Conservation (phyloP, 2,888 invertebrate genomes). For the Dascillus cervinus region DNA sequence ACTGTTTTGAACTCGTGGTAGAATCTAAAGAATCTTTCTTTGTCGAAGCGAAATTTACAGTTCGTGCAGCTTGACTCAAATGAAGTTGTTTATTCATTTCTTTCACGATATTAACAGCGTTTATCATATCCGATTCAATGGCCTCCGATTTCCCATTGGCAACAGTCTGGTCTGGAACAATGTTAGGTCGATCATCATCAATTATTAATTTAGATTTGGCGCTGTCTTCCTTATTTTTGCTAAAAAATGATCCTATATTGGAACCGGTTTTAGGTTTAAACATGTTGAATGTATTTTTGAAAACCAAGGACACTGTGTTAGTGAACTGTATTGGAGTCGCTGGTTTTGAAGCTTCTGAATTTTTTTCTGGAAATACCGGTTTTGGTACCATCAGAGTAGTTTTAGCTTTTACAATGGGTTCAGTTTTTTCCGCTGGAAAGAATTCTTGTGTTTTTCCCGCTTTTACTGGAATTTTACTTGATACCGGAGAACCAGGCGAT, state of each 20-base stretch:
- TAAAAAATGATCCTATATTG: too few species aligned
- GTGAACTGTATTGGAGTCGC: not conserved
- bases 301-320: not conserved
- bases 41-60: constrained; percentile 22
- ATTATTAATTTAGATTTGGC: constrained; percentile 7
- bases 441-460: constrained; percentile 9
- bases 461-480: constrained; percentile 34
- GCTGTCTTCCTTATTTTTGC: constrained; percentile 8
- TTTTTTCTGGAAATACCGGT: not conserved
- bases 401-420: constrained; percentile 1
- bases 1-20: constrained; percentile 35
- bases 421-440: not conserved
- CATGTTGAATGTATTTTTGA: not conserved
- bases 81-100: constrained; percentile 19
- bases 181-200: constrained; percentile 4
- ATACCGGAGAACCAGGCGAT: constrained; percentile 19
- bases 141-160: constrained; percentile 16
- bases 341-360: not conserved
- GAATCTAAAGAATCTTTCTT: constrained; percentile 38
- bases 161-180: not conserved
- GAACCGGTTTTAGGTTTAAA: not conserved
- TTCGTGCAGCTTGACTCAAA: constrained; percentile 6
- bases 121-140: constrained; percentile 23
- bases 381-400: not conserved
- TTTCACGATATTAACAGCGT: constrained; percentile 22